Percentiles rank a stretch among this genome's conserved stretches.
These are phyloP conservation scores for Hipposideros larvatus DNA, from an alignment of 2,797 vertebrate genomes.

Conservation along the genomic window DNA sequence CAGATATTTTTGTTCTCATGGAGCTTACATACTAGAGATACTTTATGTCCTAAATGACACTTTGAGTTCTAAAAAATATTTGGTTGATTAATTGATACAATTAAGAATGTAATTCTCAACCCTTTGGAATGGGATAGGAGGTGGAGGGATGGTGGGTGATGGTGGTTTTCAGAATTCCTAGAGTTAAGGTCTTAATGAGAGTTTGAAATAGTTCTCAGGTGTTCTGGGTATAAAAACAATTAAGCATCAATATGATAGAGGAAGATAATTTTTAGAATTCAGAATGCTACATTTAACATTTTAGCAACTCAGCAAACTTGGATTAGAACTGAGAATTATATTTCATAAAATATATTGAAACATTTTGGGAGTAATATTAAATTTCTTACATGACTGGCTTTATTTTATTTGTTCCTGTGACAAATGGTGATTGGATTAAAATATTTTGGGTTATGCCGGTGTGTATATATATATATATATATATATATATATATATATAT, in stretches of 20 bases:
- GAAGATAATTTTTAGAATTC: constrained; percentile 1
- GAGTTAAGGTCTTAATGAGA: background rate
- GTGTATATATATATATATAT: too few relatives aligned
- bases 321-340: constrained; percentile 38
- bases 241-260: background rate
- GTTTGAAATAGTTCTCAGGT: background rate
- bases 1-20: background rate
- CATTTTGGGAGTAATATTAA: background rate
- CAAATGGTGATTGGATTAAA: background rate
- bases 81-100: background rate
- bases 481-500: too few relatives aligned
- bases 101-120: background rate
- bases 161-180: background rate
- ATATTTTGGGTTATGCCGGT: background rate
- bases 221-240: background rate
- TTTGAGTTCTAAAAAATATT: constrained; percentile 37
- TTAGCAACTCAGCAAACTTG: constrained; percentile 12
- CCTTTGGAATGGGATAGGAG: background rate
- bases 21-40: background rate
- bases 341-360: constrained; percentile 15
- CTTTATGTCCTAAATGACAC: background rate
- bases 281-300: background rate
- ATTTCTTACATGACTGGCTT: background rate
- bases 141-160: background rate
- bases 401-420: constrained; percentile 13